Evolutionary conservation across 2,888 invertebrate species (phyloP).

Genomic region (Hemithea aestivaria): DNA sequence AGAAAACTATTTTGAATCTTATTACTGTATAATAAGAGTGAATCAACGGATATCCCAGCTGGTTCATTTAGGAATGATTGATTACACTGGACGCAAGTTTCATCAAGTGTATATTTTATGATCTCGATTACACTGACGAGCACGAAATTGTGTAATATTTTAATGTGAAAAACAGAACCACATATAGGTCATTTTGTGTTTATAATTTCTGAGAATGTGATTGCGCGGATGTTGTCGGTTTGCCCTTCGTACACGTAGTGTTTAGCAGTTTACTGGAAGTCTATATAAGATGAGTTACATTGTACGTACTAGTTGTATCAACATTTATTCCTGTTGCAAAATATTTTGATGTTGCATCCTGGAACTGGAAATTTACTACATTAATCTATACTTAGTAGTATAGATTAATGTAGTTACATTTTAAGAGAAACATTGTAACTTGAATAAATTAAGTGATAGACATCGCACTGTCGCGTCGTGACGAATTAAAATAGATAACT

Average conservation of each 20-base stretch:
- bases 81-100: conserved; percentile 32
- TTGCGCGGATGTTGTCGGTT: conserved; percentile 63
- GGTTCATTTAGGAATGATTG: conserved; percentile 22
- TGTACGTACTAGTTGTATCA: conserved; percentile 37
- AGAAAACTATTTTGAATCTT: not conserved
- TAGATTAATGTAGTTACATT: too few species aligned
- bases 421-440: too few species aligned
- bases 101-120: conserved; percentile 42
- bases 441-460: too few species aligned
- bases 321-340: conserved; percentile 21
- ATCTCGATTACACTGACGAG: conserved; percentile 45
- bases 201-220: conserved; percentile 68
- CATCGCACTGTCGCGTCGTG: too few species aligned
- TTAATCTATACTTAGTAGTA: too few species aligned
- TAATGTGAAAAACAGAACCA: conserved; percentile 58
- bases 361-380: not conserved
- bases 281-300: conserved; percentile 48
- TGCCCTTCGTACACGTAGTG: conserved; percentile 40
- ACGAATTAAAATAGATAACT: too few species aligned
- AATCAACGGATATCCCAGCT: conserved; percentile 10
- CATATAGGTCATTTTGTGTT: conserved; percentile 67
- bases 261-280: conserved; percentile 42
- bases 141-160: conserved; percentile 63
- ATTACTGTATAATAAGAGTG: conserved; percentile 4
- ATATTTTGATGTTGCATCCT: conserved; percentile 8